A percentile compares a stretch with the other conserved stretches of the same genome.
Evolutionary conservation across 2,797 vertebrate species (phyloP).

Genomic region (Hyperoplus lanceolatus): DNA sequence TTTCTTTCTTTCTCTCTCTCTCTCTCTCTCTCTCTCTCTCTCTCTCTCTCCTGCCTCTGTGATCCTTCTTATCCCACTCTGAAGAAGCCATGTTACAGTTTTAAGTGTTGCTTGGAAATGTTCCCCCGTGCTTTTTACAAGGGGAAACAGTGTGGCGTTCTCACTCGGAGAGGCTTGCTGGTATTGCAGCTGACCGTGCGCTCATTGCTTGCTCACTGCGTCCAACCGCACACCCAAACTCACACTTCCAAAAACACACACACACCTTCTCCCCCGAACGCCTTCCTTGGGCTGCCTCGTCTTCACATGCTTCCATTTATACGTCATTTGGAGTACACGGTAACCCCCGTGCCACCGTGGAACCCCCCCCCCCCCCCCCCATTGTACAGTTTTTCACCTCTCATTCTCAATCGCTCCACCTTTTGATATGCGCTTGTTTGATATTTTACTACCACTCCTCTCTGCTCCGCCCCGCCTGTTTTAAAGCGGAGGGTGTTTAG

Average conservation of each 20-base stretch:
- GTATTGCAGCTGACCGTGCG: slow-evolving; percentile 70
- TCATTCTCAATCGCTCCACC: slow-evolving; percentile 39
- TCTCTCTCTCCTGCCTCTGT: not conserved
- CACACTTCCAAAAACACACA: slow-evolving; percentile 25
- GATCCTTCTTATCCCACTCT: slow-evolving; percentile 25
- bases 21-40: not conserved
- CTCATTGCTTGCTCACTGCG: slow-evolving; percentile 55
- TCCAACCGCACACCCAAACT: slow-evolving; percentile 36
- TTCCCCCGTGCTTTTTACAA: slow-evolving; percentile 85
- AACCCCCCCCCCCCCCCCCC: too few relatives aligned
- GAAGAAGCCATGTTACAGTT: slow-evolving; percentile 72
- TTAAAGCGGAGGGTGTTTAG: slow-evolving; percentile 55
- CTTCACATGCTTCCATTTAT: slow-evolving; percentile 62
- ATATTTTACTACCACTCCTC: slow-evolving; percentile 64
- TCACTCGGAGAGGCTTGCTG: slow-evolving; percentile 71
- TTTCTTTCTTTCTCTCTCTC: not conserved
- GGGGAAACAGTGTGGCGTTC: slow-evolving; percentile 85
- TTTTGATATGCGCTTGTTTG: slow-evolving; percentile 66
- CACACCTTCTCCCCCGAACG: slow-evolving; percentile 45
- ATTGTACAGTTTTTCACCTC: slow-evolving; percentile 53
- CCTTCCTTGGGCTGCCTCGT: slow-evolving; percentile 46
- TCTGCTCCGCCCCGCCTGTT: slow-evolving; percentile 35
- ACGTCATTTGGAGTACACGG: slow-evolving; percentile 61
- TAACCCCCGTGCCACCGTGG: slow-evolving; percentile 51
- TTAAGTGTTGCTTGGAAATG: slow-evolving; percentile 86